These are phyloP conservation scores for Heteromormyrus szaboi DNA, from an alignment of 2,797 vertebrate species.

Conservation along the genomic window DNA sequence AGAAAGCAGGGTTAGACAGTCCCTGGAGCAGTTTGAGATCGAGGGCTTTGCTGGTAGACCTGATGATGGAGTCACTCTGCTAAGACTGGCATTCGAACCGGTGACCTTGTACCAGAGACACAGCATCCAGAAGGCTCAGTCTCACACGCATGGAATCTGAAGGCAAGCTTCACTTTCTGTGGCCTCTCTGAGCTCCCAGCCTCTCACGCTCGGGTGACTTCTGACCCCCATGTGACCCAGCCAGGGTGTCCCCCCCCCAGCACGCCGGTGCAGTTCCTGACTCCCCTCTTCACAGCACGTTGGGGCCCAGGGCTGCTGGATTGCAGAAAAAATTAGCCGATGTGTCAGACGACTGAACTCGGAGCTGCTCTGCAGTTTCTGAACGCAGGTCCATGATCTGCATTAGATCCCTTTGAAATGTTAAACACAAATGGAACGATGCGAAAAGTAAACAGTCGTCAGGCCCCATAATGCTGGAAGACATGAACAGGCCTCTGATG, in stretches of 20 bases:
- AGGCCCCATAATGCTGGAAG: not conserved
- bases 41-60: not conserved
- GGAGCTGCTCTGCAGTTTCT: not conserved
- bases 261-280: not conserved
- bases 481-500: not conserved
- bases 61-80: not conserved
- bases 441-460: not conserved
- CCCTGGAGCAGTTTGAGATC: not conserved
- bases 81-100: not conserved
- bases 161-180: not conserved
- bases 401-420: not conserved
- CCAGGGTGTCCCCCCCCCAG: not conserved
- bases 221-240: not conserved
- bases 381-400: not conserved
- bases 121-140: not conserved
- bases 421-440: not conserved
- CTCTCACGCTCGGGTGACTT: not conserved
- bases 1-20: not conserved
- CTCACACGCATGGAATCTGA: not conserved
- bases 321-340: not conserved
- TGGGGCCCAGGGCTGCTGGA: not conserved
- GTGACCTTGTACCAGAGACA: not conserved
- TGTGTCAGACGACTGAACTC: not conserved
- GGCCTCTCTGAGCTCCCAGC: not conserved
- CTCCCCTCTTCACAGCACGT: not conserved